Conservation (phyloP, 2,888 invertebrate genomes). For the Apotomis capreana region DNA sequence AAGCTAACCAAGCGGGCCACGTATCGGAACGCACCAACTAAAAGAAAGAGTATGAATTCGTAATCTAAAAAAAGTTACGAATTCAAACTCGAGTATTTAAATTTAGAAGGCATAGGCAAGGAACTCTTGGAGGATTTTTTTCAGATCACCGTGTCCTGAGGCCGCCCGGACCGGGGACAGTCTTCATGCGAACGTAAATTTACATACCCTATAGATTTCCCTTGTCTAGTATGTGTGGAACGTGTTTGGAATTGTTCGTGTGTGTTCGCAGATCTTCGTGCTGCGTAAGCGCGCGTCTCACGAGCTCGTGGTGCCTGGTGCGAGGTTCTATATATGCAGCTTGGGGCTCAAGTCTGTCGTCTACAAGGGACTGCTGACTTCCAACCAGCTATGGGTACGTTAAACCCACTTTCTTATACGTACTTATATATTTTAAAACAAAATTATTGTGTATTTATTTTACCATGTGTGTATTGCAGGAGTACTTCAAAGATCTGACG, state of each 20-base stretch:
- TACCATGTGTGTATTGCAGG: constrained; percentile 77
- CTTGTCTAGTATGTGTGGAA: constrained; percentile 35
- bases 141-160: constrained; percentile 68
- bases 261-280: constrained; percentile 90
- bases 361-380: constrained; percentile 98
- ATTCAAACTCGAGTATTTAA: constrained; percentile 64
- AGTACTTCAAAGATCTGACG: constrained; percentile 87
- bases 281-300: constrained; percentile 97
- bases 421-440: background rate
- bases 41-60: constrained; percentile 67
- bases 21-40: constrained; percentile 40
- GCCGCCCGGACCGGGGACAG: constrained; percentile 61
- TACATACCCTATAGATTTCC: constrained; percentile 50
- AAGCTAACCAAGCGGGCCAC: constrained; percentile 40
- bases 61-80: constrained; percentile 60
- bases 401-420: constrained; percentile 6
- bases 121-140: constrained; percentile 72
- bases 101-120: constrained; percentile 52
- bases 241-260: constrained; percentile 44
- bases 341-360: constrained; percentile 95
- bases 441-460: background rate
- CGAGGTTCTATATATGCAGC: constrained; percentile 98
- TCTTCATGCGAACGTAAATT: constrained; percentile 71
- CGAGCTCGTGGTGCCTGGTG: constrained; percentile 91
- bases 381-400: constrained; percentile 93